Evolutionary conservation across 2,113 vertebrate species (phyloP).

Genomic region (Daphoenositta chrysoptera): DNA sequence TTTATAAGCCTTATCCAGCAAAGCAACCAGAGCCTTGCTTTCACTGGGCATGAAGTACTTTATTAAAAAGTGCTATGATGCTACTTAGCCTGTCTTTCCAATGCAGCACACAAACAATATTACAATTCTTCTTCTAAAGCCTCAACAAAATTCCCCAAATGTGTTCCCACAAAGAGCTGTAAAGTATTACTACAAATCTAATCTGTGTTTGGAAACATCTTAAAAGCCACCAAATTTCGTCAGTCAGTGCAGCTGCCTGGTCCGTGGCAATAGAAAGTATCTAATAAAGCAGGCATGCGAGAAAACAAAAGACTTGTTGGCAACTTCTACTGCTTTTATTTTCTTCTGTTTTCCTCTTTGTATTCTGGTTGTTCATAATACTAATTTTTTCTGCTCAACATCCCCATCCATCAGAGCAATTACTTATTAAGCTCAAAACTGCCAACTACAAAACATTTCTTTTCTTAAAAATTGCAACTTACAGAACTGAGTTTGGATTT

Average conservation of each 20-base stretch:
- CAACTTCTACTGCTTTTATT: background rate
- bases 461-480: background rate
- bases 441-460: background rate
- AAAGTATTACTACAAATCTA: background rate
- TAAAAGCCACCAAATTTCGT: background rate
- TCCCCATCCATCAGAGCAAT: background rate
- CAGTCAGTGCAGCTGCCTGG: background rate
- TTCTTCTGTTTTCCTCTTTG: background rate
- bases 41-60: background rate
- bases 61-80: background rate
- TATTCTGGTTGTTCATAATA: background rate
- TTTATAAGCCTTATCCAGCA: background rate
- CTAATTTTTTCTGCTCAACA: background rate
- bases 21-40: background rate
- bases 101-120: background rate
- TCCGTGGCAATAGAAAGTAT: background rate
- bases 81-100: background rate
- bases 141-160: background rate
- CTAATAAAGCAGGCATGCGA: background rate
- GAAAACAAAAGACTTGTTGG: background rate
- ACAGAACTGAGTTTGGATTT: background rate
- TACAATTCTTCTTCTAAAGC: background rate
- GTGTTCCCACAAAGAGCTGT: background rate
- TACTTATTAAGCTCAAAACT: background rate
- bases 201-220: background rate